phyloP scores from a whole-genome alignment of 2,888 invertebrate species.

The Idaea straminata region DNA sequence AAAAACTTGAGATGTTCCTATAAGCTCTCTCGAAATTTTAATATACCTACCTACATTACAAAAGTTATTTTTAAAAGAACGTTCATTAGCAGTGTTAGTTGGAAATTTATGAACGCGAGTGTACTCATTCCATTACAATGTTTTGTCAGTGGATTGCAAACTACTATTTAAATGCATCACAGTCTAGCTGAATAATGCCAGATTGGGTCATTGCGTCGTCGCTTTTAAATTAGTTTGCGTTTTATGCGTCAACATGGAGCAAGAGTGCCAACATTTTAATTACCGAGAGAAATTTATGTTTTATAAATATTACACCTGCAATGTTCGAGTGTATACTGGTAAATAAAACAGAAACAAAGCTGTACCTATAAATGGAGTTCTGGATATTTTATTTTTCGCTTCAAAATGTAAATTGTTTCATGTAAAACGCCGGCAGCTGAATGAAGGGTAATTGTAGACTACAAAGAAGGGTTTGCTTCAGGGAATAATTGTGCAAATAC shows the following conservation, averaged over 20 bases:
- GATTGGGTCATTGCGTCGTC: slow-evolving; percentile 33
- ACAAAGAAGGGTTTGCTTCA: slow-evolving; percentile 70
- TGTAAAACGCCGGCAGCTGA: slow-evolving; percentile 64
- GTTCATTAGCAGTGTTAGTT: slow-evolving; percentile 15
- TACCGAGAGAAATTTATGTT: slow-evolving; percentile 43
- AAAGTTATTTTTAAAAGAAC: slow-evolving; percentile 37
- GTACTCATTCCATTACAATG: slow-evolving; percentile 46
- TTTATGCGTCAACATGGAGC: slow-evolving; percentile 36
- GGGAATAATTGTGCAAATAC: slow-evolving; percentile 77
- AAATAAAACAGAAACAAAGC: slow-evolving; percentile 29
- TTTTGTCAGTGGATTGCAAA: slow-evolving; percentile 39
- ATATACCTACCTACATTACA: slow-evolving; percentile 33
- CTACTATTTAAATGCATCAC: slow-evolving; percentile 34
- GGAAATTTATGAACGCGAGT: slow-evolving; percentile 42
- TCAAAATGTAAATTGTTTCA: slow-evolving; percentile 70
- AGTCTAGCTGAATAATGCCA: slow-evolving; percentile 26
- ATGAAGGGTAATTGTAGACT: slow-evolving; percentile 77
- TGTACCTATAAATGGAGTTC: slow-evolving; percentile 60
- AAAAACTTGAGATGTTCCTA: slow-evolving; percentile 70
- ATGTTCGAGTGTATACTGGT: slow-evolving; percentile 8
- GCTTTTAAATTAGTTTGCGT: slow-evolving; percentile 43
- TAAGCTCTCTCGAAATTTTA: slow-evolving; percentile 52
- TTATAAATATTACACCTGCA: slow-evolving; percentile 40
- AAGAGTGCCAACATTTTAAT: slow-evolving; percentile 48
- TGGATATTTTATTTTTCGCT: slow-evolving; percentile 68